These are phyloP conservation scores for Phyllopteryx taeniolatus DNA, from an alignment of 2,113 vertebrate species.

Conservation along the genomic window DNA sequence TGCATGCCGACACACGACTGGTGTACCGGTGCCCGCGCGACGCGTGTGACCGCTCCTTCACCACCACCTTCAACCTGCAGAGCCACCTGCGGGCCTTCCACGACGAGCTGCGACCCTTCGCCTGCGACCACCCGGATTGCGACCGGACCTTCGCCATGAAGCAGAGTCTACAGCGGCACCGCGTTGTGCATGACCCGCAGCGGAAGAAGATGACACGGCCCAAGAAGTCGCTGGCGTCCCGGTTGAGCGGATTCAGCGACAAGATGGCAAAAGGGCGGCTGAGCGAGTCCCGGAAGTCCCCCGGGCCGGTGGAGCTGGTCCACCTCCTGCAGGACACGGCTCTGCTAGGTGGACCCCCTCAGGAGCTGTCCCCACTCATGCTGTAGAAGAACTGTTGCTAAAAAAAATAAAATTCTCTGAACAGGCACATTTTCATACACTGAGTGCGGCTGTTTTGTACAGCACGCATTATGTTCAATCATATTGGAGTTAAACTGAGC, in stretches of 20 bases:
- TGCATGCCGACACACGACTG: conserved; percentile 69
- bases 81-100: conserved; percentile 90
- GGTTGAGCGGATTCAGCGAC: conserved; percentile 78
- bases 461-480: too few relatives aligned
- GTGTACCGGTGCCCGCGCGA: conserved; percentile 80
- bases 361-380: conserved; percentile 35
- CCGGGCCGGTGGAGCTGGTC: conserved; percentile 44
- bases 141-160: conserved; percentile 85
- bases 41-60: conserved; percentile 84
- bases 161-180: conserved; percentile 85
- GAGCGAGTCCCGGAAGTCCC: neutral
- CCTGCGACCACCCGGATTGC: conserved; percentile 79
- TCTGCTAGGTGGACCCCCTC: conserved; percentile 32
- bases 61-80: conserved; percentile 86
- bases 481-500: too few relatives aligned
- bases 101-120: conserved; percentile 75
- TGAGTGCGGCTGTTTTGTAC: too few relatives aligned
- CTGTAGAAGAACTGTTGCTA: conserved; percentile 10
- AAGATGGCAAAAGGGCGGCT: conserved; percentile 9
- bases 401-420: too few relatives aligned
- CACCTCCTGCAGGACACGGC: conserved; percentile 58
- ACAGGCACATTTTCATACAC: too few relatives aligned
- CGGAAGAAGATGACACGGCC: conserved; percentile 71
- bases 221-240: conserved; percentile 83
- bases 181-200: conserved; percentile 81